Conservation (phyloP, 2,888 invertebrate species). For the Dimorphilus gyrociliatus region DNA sequence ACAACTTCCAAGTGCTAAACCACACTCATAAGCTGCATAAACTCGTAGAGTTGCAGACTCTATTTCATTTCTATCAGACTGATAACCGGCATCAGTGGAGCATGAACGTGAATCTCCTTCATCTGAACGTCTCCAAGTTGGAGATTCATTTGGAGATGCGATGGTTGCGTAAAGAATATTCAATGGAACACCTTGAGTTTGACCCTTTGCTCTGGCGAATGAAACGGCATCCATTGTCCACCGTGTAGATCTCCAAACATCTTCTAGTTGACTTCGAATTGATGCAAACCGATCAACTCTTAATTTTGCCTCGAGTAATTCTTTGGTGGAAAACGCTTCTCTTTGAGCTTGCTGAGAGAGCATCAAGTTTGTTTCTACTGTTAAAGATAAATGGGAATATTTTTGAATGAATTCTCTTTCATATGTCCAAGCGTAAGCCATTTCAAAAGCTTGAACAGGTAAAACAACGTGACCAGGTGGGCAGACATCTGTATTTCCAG, state of each 20-base stretch:
- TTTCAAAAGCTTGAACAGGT: constrained; percentile 62
- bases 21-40: constrained; percentile 87
- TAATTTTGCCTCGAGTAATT: constrained; percentile 68
- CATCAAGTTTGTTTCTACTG: constrained; percentile 75
- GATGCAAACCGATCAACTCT: constrained; percentile 63
- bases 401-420: constrained; percentile 72
- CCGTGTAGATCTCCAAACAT: constrained; percentile 77
- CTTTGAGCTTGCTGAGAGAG: constrained; percentile 79
- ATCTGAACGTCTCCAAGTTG: constrained; percentile 7
- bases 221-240: constrained; percentile 93
- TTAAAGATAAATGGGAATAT: constrained; percentile 79
- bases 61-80: constrained; percentile 9
- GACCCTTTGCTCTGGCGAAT: constrained; percentile 64
- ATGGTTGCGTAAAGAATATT: constrained; percentile 15
- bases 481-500: constrained; percentile 61
- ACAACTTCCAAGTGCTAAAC: constrained; percentile 76
- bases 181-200: constrained; percentile 34
- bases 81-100: constrained; percentile 11
- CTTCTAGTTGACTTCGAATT: constrained; percentile 65
- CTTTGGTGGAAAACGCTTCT: constrained; percentile 80
- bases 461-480: constrained; percentile 65
- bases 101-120: constrained; percentile 6
- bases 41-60: constrained; percentile 50
- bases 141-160: constrained; percentile 12
- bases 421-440: constrained; percentile 79